A percentile compares a stretch with the other conserved stretches of the same genome.
Evolutionary conservation across 2,797 vertebrate genomes (phyloP).

Genomic region (Sebastes aleutianus): DNA sequence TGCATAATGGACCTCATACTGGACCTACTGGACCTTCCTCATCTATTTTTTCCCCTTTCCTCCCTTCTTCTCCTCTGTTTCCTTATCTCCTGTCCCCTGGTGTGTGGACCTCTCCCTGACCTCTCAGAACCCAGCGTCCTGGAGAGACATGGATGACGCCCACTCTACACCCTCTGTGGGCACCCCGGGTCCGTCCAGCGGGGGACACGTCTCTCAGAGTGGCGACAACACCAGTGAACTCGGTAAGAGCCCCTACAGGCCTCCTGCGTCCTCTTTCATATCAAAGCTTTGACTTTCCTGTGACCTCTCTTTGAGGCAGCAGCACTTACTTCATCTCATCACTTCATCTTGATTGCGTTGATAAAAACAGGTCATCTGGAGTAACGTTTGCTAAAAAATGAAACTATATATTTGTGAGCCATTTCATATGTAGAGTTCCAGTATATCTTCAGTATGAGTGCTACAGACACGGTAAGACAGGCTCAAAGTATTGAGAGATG

Average conservation of each 20-base stretch:
- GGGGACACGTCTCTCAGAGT: constrained; percentile 94
- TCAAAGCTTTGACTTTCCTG: constrained; percentile 50
- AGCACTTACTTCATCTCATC: not conserved
- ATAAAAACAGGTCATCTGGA: not conserved
- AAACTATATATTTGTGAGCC: not conserved
- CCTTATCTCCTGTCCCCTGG: constrained; percentile 65
- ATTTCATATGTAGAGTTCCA: not conserved
- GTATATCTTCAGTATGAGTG: not conserved
- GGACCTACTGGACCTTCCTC: constrained; percentile 27
- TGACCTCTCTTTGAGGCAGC: constrained; percentile 25
- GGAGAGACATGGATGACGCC: constrained; percentile 95
- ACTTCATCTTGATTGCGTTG: not conserved
- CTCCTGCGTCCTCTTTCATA: constrained; percentile 55
- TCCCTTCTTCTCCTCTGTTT: constrained; percentile 2
- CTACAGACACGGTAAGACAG: not conserved
- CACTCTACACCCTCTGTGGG: constrained; percentile 95
- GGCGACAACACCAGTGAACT: constrained; percentile 98
- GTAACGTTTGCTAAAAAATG: not conserved
- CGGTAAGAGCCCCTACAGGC: constrained; percentile 84
- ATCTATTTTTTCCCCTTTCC: constrained; percentile 10
- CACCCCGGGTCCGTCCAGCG: constrained; percentile 95
- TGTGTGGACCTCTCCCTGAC: constrained; percentile 74
- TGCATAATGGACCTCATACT: constrained; percentile 38
- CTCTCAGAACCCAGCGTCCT: constrained; percentile 92
- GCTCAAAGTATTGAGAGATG: not conserved